Base-by-base conservation (phyloP, 2,113 vertebrate genomes). In the Eubucco bourcierii region DNA sequence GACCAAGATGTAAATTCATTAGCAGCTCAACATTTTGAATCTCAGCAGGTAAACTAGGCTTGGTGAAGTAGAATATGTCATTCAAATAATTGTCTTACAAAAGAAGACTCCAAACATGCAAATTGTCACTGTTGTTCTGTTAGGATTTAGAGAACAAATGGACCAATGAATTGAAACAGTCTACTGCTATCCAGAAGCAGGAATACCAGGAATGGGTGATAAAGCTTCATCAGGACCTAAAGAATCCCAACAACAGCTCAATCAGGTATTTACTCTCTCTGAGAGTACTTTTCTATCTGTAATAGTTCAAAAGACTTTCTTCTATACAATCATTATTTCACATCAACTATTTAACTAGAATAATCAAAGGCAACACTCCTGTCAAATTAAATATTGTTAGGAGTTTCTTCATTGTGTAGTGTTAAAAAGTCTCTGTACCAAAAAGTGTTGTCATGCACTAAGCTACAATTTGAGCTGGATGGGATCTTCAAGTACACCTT, bases 131-230 rank as follows among this genome's bases (percentile, higher is more conserved):
- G 7, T 86, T 31, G 59, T 29, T 50, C 71, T 91, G 67, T 70
- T 96, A 99, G 99, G 98, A 98, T 61, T 94, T 99, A 95, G 99
- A 99, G 95, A 99, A 98, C 96, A 99, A 99, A 84, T 99, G 99
- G 99, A 98, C 98, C 74, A 99, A 97, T 96, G 99, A 99, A 96
- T 95, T 99, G 78, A 99, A 99, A 91, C 99, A 99, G 23, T 98
- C 99, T 18, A 98, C 98, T 8, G 97, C 97, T 52, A 99, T 99
- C 92, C 99, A 99, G 90, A 99, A 99, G 89, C 99, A 99, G 52
- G 99, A 99, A 71, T 99, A 99, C 96, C 99, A 99, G 93, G 98
- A 99, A 64, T 99, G 99, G 99, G 99, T 99, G 80, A 98, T 99
- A 94, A 99, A 99, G 93, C 98, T 99, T 87, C 98, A 99, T 94